Evolutionary conservation across 2,113 vertebrate species (phyloP), one percentile per base, ranked within the genome.

Genomic region (Corapipo altera): DNA sequence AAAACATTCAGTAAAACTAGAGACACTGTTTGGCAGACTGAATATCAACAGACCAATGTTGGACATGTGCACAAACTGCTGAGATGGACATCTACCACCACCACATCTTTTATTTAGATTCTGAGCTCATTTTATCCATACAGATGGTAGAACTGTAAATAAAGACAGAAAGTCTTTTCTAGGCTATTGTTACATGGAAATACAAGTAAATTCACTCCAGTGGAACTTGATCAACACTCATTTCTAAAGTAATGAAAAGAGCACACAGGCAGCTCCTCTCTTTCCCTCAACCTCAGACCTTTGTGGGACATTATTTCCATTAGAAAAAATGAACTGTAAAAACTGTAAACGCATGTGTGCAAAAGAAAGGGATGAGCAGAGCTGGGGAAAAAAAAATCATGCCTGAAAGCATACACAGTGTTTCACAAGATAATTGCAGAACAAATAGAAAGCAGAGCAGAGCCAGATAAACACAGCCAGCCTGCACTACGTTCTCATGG

Each of bases 371-470:
- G 55, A 70, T 77, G 79, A 88, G 23, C 27, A 83, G 33, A 88
- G 65, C 21, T 83, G 39, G 24, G 30, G 20, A 32, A 9, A 37
- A n/a, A 33, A 27, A 46, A n/a, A 17, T 11, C 35, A 46, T 74
- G 58, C 46, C 64, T 74, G 59, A 79, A 77, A 91, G 78, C 12
- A 4, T 55, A 59, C 54, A 64, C 20, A 59, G 15, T 28, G 28
- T 88, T 93, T 88, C 86, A 94, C 46, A 78, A 90, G 75, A 61
- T 93, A 80, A 88, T 83, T 90, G 75, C 67, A 86, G 88, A 93
- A 80, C 59, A 93, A 94, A 93, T 7, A 84, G 30, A 95, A 95
- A 91, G 37, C 88, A 74, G 67, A 71, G 62, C 15, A 57, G 32
- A 86, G 64, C 21, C 69, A 83, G 70, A 88, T 74, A 91, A 86